A percentile compares a stretch with the other conserved stretches of the same genome.
Conservation (phyloP, 2,888 invertebrate species). For the Catocala sponsa region DNA sequence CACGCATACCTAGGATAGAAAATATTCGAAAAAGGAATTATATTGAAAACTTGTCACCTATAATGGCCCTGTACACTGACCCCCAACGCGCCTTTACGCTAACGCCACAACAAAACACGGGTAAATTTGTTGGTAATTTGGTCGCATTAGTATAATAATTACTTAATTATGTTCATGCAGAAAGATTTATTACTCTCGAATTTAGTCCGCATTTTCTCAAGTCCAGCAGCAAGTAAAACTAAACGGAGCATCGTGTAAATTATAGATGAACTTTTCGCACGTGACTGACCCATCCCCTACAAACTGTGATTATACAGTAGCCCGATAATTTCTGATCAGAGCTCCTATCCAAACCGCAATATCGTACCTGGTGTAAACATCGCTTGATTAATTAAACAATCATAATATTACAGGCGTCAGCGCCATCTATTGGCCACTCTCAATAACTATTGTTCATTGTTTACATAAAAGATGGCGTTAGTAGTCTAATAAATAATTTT, state of each 20-base stretch:
- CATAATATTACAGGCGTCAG: constrained; percentile 2
- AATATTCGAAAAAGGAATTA: too few species aligned
- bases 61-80: too few species aligned
- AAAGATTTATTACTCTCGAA: neutral
- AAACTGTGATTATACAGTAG: constrained; percentile 30
- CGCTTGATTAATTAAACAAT: neutral
- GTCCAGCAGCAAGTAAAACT: constrained; percentile 13
- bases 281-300: constrained; percentile 47
- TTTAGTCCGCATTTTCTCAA: neutral
- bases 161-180: too few species aligned
- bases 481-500: neutral
- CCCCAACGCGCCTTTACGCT: too few species aligned
- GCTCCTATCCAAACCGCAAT: constrained; percentile 17
- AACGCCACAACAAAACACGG: too few species aligned
- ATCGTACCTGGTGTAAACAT: constrained; percentile 20
- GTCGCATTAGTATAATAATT: too few species aligned
- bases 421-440: constrained; percentile 30
- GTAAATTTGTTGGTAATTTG: too few species aligned
- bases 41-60: too few species aligned
- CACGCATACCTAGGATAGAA: too few species aligned
- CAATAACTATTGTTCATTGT: constrained; percentile 4
- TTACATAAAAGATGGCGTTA: constrained; percentile 28
- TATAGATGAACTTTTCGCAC: constrained; percentile 50
- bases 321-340: constrained; percentile 23
- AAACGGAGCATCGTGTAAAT: constrained; percentile 47